Evolutionary conservation across 35 echinoderm and acorn worm genomes (phyloP).

Genomic region (Acanthaster planci): DNA sequence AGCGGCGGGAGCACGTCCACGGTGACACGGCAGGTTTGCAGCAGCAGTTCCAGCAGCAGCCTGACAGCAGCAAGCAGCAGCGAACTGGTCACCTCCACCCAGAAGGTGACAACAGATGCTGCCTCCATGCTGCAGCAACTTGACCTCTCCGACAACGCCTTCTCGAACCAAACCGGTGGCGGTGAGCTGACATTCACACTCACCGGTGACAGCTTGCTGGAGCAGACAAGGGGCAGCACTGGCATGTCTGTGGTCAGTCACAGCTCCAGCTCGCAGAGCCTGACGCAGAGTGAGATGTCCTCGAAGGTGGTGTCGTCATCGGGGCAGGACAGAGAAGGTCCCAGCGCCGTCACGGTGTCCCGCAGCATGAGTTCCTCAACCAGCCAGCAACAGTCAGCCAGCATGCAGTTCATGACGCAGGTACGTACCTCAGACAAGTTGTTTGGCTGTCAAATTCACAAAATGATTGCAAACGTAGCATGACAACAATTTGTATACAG

Average conservation of each 20-base stretch:
- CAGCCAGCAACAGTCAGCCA: not conserved
- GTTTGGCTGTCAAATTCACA: too few species aligned
- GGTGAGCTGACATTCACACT: not conserved
- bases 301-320: not conserved
- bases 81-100: not conserved
- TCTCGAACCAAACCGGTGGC: not conserved
- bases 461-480: too few species aligned
- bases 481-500: too few species aligned
- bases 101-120: too few species aligned
- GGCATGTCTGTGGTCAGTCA: not conserved
- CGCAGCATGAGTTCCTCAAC: not conserved
- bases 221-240: not conserved
- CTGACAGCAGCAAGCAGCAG: slow-evolving; percentile 9
- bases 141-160: not conserved
- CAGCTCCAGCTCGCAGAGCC: slow-evolving; percentile 2
- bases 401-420: not conserved
- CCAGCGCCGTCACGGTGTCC: not conserved
- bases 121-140: not conserved
- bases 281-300: not conserved
- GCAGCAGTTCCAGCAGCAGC: not conserved
- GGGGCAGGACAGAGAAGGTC: not conserved
- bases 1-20: not conserved
- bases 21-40: not conserved
- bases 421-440: not conserved
- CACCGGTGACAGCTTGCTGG: not conserved